A percentile compares a stretch with the other conserved stretches of the same genome.
These are phyloP conservation scores for Montipora capitata DNA, from an alignment of 92 coral and sea anemone species.

Conservation along the genomic window DNA sequence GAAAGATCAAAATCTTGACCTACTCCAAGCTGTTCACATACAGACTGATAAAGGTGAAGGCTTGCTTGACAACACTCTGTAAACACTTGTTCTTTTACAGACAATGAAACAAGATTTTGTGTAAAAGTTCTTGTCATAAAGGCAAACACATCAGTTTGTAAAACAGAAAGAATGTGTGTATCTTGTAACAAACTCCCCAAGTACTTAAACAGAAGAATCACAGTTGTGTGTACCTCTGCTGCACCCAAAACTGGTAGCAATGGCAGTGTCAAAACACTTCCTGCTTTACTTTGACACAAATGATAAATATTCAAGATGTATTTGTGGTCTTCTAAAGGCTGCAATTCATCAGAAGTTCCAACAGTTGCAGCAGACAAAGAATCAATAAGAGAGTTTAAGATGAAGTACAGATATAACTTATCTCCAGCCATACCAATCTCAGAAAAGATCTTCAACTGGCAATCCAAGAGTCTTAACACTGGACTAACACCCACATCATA, in stretches of 20 bases:
- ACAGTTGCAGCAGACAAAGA: slow-evolving; percentile 58
- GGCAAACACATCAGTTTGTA: slow-evolving; percentile 57
- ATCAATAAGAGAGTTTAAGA: slow-evolving; percentile 57
- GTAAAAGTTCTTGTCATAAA: slow-evolving; percentile 53
- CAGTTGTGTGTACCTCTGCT: slow-evolving; percentile 40
- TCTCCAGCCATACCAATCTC: slow-evolving; percentile 51
- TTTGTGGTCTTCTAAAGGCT: slow-evolving; percentile 57
- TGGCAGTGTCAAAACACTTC: slow-evolving; percentile 39
- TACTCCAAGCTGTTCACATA: slow-evolving; percentile 55
- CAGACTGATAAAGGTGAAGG: slow-evolving; percentile 51
- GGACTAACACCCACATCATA: slow-evolving; percentile 32
- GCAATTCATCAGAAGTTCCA: slow-evolving; percentile 55
- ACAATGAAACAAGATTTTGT: slow-evolving; percentile 38
- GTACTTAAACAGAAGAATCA: slow-evolving; percentile 38
- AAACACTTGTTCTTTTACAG: slow-evolving; percentile 43
- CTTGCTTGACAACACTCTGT: slow-evolving; percentile 41
- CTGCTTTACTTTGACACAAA: slow-evolving; percentile 4
- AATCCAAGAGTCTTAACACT: slow-evolving; percentile 47
- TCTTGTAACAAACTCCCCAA: slow-evolving; percentile 40
- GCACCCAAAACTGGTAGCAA: slow-evolving; percentile 61
- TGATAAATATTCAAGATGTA: slow-evolving; percentile 36
- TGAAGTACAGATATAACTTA: slow-evolving; percentile 49
- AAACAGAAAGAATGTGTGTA: slow-evolving; percentile 28
- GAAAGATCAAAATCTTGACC: background rate
- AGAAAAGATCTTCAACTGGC: slow-evolving; percentile 37